Conservation (phyloP, 2,797 vertebrate species). For the Ctenosaura bakeri region DNA sequence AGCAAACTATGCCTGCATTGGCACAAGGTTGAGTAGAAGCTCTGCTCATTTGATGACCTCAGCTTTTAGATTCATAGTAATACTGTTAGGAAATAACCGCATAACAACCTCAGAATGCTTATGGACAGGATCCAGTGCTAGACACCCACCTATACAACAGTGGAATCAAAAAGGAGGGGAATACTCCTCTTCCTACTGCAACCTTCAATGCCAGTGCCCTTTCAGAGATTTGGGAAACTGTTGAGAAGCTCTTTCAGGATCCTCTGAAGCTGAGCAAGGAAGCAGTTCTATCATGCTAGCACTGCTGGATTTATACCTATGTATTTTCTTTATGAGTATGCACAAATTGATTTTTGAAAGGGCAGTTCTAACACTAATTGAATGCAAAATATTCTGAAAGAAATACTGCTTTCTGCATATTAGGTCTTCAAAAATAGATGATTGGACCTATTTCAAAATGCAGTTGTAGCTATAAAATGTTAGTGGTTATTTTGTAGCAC, state of each 20-base stretch:
- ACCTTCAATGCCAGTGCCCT: too few species aligned
- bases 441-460: not conserved
- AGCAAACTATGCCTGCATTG: not conserved
- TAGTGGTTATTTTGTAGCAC: not conserved
- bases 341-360: slow-evolving; percentile 3
- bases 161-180: too few species aligned
- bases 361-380: not conserved
- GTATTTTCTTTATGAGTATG: not conserved
- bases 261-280: too few species aligned
- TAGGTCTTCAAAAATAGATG: not conserved
- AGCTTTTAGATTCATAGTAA: not conserved
- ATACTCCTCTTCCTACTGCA: too few species aligned
- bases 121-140: too few species aligned
- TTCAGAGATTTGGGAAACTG: too few species aligned
- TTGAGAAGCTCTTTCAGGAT: too few species aligned
- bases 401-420: not conserved
- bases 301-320: not conserved
- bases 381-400: not conserved
- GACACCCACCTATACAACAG: too few species aligned
- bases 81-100: not conserved
- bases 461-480: not conserved
- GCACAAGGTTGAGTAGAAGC: not conserved
- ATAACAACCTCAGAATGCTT: not conserved
- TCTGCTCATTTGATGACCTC: not conserved
- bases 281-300: too few species aligned